These are phyloP conservation scores for Trematomus loennbergii DNA, from an alignment of 2,113 vertebrate genomes.

Conservation along the genomic window DNA sequence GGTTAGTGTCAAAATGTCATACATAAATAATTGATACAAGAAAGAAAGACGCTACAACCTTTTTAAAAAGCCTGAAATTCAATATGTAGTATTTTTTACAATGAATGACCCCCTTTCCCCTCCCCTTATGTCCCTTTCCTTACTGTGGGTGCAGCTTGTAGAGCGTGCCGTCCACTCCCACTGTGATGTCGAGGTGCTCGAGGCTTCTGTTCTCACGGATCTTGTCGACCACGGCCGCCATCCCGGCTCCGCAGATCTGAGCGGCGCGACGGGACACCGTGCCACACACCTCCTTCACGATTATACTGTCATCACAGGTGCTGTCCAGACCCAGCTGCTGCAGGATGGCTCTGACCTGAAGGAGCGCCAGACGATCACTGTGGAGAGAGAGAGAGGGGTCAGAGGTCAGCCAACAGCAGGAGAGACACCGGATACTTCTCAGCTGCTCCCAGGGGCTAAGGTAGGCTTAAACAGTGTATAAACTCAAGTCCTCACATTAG, in stretches of 20 bases:
- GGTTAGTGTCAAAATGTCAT: too few species aligned
- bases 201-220: conserved; percentile 95
- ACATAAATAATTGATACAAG: background rate
- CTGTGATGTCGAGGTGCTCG: conserved; percentile 92
- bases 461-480: conserved; percentile 51
- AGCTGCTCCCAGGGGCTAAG: conserved; percentile 67
- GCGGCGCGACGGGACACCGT: conserved; percentile 92
- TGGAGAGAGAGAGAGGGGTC: conserved; percentile 1
- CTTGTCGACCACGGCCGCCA: conserved; percentile 97
- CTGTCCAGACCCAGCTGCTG: conserved; percentile 97
- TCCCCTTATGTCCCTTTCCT: conserved; percentile 23
- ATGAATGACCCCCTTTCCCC: background rate
- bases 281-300: conserved; percentile 96
- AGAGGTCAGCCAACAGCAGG: conserved; percentile 62
- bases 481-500: conserved; percentile 37
- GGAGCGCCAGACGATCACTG: conserved; percentile 96
- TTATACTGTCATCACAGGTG: conserved; percentile 98
- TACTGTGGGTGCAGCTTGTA: conserved; percentile 99
- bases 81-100: background rate
- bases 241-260: conserved; percentile 94
- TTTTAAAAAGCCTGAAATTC: background rate
- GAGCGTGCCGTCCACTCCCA: conserved; percentile 96
- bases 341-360: conserved; percentile 95
- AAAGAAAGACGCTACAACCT: background rate
- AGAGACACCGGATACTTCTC: conserved; percentile 64